Evolutionary conservation across 1,140 invertebrate genomes (phyloP).

Genomic region (Heliconius himera): DNA sequence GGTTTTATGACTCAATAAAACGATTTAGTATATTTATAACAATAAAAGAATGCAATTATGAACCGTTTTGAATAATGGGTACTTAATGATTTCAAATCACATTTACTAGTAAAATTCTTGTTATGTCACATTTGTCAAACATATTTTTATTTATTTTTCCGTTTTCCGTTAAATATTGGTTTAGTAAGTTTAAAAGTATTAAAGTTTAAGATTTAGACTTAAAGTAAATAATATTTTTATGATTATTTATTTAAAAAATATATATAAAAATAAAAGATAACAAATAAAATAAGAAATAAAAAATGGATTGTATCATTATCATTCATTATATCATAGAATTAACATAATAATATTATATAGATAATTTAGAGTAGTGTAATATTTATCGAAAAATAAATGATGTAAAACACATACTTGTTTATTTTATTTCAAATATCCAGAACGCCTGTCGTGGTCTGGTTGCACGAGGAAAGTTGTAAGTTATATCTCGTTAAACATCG

Average conservation of each 20-base stretch:
- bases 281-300: background rate
- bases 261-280: background rate
- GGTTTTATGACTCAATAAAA: too few species aligned
- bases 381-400: background rate
- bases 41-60: too few species aligned
- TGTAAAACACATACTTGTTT: constrained; percentile 2
- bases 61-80: too few species aligned
- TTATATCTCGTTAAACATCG: too few species aligned
- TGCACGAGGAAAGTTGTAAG: too few species aligned
- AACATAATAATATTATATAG: background rate
- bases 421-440: background rate
- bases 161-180: background rate
- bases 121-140: too few species aligned
- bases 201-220: background rate
- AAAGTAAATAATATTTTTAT: too few species aligned
- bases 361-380: background rate
- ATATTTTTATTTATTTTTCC: background rate
- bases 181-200: background rate
- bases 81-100: too few species aligned
- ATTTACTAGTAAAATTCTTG: too few species aligned
- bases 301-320: background rate
- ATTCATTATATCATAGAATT: background rate
- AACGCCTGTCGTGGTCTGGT: too few species aligned
- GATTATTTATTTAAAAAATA: background rate
- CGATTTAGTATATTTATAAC: too few species aligned